Base-by-base conservation (phyloP, 2,888 invertebrate genomes). In the Phytoseiulus persimilis region DNA sequence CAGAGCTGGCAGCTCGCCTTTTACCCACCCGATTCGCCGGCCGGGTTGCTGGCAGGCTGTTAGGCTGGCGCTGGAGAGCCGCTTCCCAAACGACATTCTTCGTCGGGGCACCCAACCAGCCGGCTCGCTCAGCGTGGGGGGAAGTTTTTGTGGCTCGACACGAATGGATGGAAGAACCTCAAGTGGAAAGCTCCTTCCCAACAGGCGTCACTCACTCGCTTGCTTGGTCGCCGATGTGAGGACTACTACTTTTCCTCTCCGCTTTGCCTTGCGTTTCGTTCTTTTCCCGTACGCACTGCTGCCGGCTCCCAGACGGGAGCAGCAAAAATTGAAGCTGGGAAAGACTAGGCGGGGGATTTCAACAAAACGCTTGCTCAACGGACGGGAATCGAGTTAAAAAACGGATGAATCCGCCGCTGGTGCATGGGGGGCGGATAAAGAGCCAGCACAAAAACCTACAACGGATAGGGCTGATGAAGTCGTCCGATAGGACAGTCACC, bases 141-240 rank as follows among this genome's bases (percentile, higher is more conserved):
- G 65, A 65, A 65, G 65, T 65, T 65, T 28, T 65, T 65, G 65
- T 65, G 65, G 65, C 65, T 65, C 65, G 65, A 65, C 65, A 65
- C 65, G 65, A 65, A 65, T 65, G 65, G 65, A 65, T 65, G 65
- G 65, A 65, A 65, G 65, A 65, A 65, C 65, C 65, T 65, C 65
- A 65, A 65, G 65, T 65, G 28, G 65, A 65, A 65, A 65, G 65
- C 65, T 65, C 65, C 65, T 65, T 65, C 65, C 65, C 65, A 65
- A 65, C 65, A 65, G 65, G 65, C 65, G 65, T 65, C 65, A 23
- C 65, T 65, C 65, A 65, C 14, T 18, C 65, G 65, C 9, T 18
- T 65, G 65, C 65, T 65, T 65, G 28, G 23, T 65, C 65, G 65
- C 28, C 14, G 23, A 65, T 65, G 65, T 65, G 65, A 65, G 65